Base-by-base conservation (phyloP, 2,797 vertebrate genomes). In the Helarctos malayanus region DNA sequence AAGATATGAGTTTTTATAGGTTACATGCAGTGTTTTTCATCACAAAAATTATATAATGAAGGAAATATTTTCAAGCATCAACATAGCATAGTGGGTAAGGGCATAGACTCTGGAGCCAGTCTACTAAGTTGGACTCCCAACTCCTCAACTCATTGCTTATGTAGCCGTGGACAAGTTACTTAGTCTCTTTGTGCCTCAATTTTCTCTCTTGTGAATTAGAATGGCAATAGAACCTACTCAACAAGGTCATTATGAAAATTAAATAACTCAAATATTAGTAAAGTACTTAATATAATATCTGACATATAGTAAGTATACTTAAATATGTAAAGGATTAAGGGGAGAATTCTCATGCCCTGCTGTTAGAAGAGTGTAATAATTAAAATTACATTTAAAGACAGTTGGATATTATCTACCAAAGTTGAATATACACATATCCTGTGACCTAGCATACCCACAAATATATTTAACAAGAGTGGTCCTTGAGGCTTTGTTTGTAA, bases 321-420 rank as follows among this genome's bases (percentile, higher is more conserved):
- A 84, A 87, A 19, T 16, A 79, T 61, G 35, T 85, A 27, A 63
- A 94, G 8, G 45, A 85, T 78, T 73, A 61, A 41, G 29, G 35
- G 61, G 27, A 86, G 63, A 95, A 63, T 91, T 93, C 14, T 95
- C 27, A 56, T 76, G 63, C 12, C 56, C n/a, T 49, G 57, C 76
- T 73, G 3, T 57, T 73, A 45, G n/a, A 35, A 47, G 25, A 83
- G 29, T 35, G 1, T 68, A 56, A 56, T 69, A 45, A 54, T 41
- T 89, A 83, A 94, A 97, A 61, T 63, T 25, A 63, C 47, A 8
- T 81, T 87, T 91, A 32, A 89, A 92, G 90, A 69, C 57, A 79
- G 23, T 19, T 92, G 15, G 15, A 23, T 81, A 84, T 68, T 84
- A 80, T 68, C 27, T 76, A 61, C 13, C 15, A 75, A 63, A 85